A percentile compares a stretch with the other conserved stretches of the same genome.
Evolutionary conservation across 2,797 vertebrate species (phyloP).

Genomic region (Anguilla marmorata): DNA sequence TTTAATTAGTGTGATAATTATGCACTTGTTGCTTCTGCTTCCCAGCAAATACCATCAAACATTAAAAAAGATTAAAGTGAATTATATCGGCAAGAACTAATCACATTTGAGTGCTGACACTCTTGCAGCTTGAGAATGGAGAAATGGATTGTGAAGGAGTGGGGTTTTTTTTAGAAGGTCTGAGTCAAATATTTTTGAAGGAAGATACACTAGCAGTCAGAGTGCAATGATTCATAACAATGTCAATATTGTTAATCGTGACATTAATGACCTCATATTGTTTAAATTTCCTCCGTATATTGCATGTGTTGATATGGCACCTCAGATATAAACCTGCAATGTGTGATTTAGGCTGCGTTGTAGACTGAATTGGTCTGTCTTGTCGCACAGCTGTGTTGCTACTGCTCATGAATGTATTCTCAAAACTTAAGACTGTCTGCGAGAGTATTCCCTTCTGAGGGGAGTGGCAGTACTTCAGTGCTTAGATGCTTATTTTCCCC

Average conservation of each 20-base stretch:
- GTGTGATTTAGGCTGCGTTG: not conserved
- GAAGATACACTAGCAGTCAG: not conserved
- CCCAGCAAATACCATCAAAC: constrained; percentile 94
- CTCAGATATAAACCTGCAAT: not conserved
- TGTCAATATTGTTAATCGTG: not conserved
- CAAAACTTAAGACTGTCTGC: not conserved
- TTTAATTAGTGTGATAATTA: constrained; percentile 98
- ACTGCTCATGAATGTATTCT: not conserved
- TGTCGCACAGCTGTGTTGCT: not conserved
- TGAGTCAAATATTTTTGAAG: not conserved
- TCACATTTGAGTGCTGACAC: constrained; percentile 69
- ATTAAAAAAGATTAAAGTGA: constrained; percentile 88
- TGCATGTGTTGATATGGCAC: not conserved
- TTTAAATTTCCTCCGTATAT: not conserved
- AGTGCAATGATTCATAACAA: not conserved
- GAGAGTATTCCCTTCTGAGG: not conserved
- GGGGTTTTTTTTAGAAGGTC: constrained; percentile 1
- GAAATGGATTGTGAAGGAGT: constrained; percentile 22
- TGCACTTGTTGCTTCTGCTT: constrained; percentile 96
- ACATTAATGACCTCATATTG: constrained; percentile 3
- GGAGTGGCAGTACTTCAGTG: constrained; percentile 6
- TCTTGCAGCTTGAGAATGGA: constrained; percentile 49
- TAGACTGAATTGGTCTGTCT: not conserved
- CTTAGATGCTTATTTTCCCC: not conserved
- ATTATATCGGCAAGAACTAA: constrained; percentile 79